Conservation (phyloP, 2,888 invertebrate species). For the Archips xylosteana region DNA sequence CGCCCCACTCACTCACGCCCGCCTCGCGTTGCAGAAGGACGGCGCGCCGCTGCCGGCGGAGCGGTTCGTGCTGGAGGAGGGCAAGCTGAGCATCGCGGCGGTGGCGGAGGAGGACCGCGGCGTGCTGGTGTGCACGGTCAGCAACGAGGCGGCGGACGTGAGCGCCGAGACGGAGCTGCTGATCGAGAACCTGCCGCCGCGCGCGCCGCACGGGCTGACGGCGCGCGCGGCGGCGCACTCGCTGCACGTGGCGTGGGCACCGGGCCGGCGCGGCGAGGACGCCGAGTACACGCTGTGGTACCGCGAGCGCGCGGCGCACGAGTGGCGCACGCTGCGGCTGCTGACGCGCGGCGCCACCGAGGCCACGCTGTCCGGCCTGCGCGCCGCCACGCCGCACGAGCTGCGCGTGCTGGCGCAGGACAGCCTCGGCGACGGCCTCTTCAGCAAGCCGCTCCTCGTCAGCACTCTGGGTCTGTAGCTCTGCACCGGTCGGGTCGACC, state of each 20-base stretch:
- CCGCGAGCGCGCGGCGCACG: constrained; percentile 89
- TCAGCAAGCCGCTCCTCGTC: constrained; percentile 92
- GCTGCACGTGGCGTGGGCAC: constrained; percentile 93
- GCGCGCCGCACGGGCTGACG: constrained; percentile 94
- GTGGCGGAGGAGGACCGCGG: constrained; percentile 95
- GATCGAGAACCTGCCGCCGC: constrained; percentile 94
- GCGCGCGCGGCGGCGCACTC: constrained; percentile 90
- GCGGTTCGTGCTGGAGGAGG: constrained; percentile 88
- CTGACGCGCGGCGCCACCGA: constrained; percentile 90
- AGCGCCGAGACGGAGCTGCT: constrained; percentile 92
- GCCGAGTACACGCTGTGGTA: constrained; percentile 93
- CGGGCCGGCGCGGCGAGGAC: constrained; percentile 72
- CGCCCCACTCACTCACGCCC: neutral
- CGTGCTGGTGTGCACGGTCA: constrained; percentile 92
- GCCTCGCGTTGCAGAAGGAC: constrained; percentile 86
- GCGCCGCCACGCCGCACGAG: constrained; percentile 93
- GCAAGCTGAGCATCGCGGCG: constrained; percentile 93
- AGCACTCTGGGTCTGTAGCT: constrained; percentile 86
- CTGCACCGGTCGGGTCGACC: too few relatives aligned
- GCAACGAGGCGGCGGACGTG: constrained; percentile 95
- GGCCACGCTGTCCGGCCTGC: constrained; percentile 91
- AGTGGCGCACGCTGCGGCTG: constrained; percentile 94
- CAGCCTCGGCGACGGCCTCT: constrained; percentile 93
- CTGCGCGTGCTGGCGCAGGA: constrained; percentile 96
- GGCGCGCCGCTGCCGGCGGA: constrained; percentile 89